Evolutionary conservation across 2,797 vertebrate genomes (phyloP).

Genomic region (Amphiprion clarkii): DNA sequence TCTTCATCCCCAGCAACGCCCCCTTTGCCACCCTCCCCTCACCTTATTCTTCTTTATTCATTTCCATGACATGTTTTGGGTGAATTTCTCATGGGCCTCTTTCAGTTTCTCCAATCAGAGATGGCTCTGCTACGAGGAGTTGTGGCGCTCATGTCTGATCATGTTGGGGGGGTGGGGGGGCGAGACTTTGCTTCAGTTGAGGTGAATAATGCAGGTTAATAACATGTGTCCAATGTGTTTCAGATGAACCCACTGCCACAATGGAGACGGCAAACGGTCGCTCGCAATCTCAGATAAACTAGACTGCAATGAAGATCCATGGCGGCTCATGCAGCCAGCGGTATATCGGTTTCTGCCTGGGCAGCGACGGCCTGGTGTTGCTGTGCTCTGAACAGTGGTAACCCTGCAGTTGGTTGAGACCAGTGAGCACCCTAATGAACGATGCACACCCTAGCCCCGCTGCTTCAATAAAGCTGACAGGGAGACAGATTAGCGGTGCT

Average conservation of each 20-base stretch:
- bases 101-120: constrained; percentile 44
- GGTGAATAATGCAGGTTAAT: constrained; percentile 53
- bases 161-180: background rate
- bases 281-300: constrained; percentile 41
- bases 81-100: constrained; percentile 57
- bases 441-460: constrained; percentile 41
- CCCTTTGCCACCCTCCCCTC: constrained; percentile 45
- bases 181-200: background rate
- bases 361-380: constrained; percentile 20
- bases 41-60: constrained; percentile 55
- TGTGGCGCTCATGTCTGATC: constrained; percentile 18
- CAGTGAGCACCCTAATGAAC: constrained; percentile 69
- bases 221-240: constrained; percentile 51
- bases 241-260: constrained; percentile 34
- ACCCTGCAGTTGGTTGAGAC: constrained; percentile 58
- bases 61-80: constrained; percentile 58
- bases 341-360: constrained; percentile 18
- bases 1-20: constrained; percentile 50
- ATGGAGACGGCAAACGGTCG: constrained; percentile 13
- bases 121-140: constrained; percentile 16
- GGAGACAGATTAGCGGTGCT: constrained; percentile 77
- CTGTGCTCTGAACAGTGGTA: constrained; percentile 31
- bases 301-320: constrained; percentile 42
- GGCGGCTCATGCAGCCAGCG: constrained; percentile 3
- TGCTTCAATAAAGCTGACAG: constrained; percentile 76